A percentile compares a stretch with the other conserved stretches of the same genome.
phyloP scores from a whole-genome alignment of 2,113 vertebrate genomes.

The Pungitius pungitius region DNA sequence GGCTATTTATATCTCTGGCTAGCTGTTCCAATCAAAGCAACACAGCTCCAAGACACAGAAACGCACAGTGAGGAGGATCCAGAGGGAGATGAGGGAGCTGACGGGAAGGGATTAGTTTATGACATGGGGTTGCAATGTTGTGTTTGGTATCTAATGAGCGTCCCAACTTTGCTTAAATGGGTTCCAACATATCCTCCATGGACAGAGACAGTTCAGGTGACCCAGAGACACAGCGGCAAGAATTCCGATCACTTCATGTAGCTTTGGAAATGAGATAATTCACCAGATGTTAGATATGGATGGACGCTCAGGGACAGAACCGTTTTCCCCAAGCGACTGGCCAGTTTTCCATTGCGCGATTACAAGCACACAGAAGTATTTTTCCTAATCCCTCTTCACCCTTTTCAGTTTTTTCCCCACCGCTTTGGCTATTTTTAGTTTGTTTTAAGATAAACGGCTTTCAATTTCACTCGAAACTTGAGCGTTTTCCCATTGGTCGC shows the following conservation, averaged over 20 bases:
- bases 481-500: conserved; percentile 43
- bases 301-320: conserved; percentile 36
- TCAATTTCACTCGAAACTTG: conserved; percentile 48
- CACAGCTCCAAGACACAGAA: conserved; percentile 46
- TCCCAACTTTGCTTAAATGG: conserved; percentile 69
- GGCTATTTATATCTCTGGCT: conserved; percentile 54
- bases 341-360: conserved; percentile 60
- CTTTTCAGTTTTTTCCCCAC: conserved; percentile 54
- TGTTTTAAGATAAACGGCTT: conserved; percentile 49
- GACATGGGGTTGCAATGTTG: conserved; percentile 61
- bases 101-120: conserved; percentile 44
- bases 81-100: conserved; percentile 46
- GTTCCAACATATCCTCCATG: conserved; percentile 57
- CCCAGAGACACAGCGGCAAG: conserved; percentile 32
- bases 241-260: conserved; percentile 48
- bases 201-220: conserved; percentile 60
- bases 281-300: conserved; percentile 47
- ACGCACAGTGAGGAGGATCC: conserved; percentile 34
- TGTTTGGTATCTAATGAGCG: conserved; percentile 48
- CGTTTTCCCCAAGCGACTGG: conserved; percentile 51
- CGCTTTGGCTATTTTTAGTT: conserved; percentile 65
- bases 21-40: conserved; percentile 48
- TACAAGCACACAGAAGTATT: conserved; percentile 52
- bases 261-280: conserved; percentile 59
- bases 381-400: conserved; percentile 54